phyloP scores from a whole-genome alignment of 2,888 invertebrate genomes.

The Holacanthella duospinosa region DNA sequence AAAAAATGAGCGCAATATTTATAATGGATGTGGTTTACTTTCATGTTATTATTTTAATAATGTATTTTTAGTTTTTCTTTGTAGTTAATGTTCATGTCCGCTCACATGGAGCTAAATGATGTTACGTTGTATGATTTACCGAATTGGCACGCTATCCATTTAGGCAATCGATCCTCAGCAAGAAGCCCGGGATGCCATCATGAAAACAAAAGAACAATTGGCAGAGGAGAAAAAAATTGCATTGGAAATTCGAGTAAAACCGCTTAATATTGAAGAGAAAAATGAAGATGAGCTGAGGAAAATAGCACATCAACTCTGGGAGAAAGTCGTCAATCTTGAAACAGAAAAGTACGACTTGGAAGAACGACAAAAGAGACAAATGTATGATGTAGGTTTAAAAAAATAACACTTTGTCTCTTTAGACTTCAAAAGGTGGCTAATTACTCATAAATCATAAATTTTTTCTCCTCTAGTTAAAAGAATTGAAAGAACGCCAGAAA shows the following conservation, averaged over 20 bases:
- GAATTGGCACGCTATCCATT: no score
- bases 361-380: slow-evolving; percentile 96
- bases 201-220: slow-evolving; percentile 98
- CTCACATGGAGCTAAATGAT: no score
- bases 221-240: slow-evolving; percentile 98
- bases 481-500: slow-evolving; percentile 44
- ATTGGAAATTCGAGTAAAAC: slow-evolving; percentile 86
- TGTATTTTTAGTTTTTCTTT: no score
- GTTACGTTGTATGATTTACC: no score
- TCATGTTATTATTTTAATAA: no score
- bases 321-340: slow-evolving; percentile 85
- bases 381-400: slow-evolving; percentile 76
- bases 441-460: neutral
- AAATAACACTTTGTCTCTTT: neutral
- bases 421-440: no score
- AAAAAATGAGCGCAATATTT: no score
- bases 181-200: slow-evolving; percentile 90
- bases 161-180: no score
- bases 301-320: slow-evolving; percentile 88
- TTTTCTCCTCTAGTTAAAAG: slow-evolving; percentile 39
- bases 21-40: no score
- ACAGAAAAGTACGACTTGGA: slow-evolving; percentile 98
- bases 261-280: slow-evolving; percentile 70
- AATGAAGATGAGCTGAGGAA: slow-evolving; percentile 62
- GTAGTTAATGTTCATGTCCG: no score